A percentile compares a stretch with the other conserved stretches of the same genome.
Conservation (phyloP, 23 tunicate genomes). For the Trididemnum clinides region DNA sequence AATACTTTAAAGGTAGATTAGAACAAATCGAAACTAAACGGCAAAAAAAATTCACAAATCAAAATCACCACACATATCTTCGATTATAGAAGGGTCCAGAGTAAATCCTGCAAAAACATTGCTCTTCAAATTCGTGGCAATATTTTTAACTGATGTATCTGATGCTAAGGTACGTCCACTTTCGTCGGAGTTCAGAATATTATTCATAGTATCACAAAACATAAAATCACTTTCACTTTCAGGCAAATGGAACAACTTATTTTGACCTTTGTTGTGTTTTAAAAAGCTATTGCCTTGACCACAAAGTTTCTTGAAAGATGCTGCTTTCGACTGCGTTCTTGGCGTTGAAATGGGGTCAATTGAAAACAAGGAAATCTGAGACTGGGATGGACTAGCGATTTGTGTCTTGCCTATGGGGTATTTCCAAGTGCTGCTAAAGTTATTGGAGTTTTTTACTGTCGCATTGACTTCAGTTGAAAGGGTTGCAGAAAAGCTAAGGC, state of each 20-base stretch:
- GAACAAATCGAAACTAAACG: background rate
- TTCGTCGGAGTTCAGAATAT: background rate
- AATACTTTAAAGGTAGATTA: background rate
- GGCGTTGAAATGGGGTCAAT: background rate
- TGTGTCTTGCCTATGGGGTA: background rate
- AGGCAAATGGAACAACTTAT: constrained; percentile 8
- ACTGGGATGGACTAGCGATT: background rate
- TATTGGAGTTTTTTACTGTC: background rate
- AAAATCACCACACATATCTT: constrained; percentile 40
- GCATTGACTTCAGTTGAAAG: background rate
- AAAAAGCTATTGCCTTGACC: background rate
- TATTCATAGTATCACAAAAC: background rate
- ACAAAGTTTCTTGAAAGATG: background rate
- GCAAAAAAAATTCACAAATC: background rate
- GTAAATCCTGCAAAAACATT: background rate
- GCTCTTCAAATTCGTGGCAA: background rate
- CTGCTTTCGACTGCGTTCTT: background rate
- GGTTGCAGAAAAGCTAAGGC: background rate
- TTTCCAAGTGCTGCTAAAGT: background rate
- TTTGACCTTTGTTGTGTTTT: background rate
- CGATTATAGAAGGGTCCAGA: constrained; percentile 29
- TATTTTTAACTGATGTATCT: background rate
- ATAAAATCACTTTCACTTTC: constrained; percentile 4
- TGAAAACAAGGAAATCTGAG: constrained; percentile 15
- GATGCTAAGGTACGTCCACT: background rate